Evolutionary conservation across 2,888 invertebrate species (phyloP).

Genomic region (Drosophila cyrtoloma): DNA sequence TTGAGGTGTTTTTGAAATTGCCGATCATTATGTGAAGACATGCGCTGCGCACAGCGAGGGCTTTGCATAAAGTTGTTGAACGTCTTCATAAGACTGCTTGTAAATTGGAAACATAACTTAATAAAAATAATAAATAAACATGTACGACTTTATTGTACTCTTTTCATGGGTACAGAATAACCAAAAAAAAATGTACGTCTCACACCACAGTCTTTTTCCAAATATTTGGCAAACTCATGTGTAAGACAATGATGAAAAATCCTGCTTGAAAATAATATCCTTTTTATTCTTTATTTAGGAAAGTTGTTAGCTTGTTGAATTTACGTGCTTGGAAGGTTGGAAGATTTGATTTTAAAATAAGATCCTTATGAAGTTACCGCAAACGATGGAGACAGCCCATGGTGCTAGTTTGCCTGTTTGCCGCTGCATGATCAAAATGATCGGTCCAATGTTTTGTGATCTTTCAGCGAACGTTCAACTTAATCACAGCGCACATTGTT

Average conservation of each 20-base stretch:
- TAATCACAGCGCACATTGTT: conserved; percentile 79
- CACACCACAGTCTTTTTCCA: not conserved
- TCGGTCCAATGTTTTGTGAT: conserved; percentile 79
- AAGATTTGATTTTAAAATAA: not conserved
- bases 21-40: conserved; percentile 79
- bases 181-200: not conserved
- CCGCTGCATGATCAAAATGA: conserved; percentile 67
- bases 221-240: not conserved
- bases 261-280: not conserved
- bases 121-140: not conserved
- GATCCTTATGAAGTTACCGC: not conserved
- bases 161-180: not conserved
- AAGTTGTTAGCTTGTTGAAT: not conserved
- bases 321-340: not conserved
- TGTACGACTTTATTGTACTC: not conserved
- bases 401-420: conserved; percentile 28
- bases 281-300: not conserved
- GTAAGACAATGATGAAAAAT: not conserved
- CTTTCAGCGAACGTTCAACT: conserved; percentile 74
- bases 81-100: not conserved
- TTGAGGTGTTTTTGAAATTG: conserved; percentile 84
- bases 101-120: not conserved
- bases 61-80: conserved; percentile 21
- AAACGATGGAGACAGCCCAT: conserved; percentile 20
- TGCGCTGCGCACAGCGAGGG: conserved; percentile 54